Conservation (phyloP, 2,888 invertebrate genomes). For the Rutpela maculata region DNA sequence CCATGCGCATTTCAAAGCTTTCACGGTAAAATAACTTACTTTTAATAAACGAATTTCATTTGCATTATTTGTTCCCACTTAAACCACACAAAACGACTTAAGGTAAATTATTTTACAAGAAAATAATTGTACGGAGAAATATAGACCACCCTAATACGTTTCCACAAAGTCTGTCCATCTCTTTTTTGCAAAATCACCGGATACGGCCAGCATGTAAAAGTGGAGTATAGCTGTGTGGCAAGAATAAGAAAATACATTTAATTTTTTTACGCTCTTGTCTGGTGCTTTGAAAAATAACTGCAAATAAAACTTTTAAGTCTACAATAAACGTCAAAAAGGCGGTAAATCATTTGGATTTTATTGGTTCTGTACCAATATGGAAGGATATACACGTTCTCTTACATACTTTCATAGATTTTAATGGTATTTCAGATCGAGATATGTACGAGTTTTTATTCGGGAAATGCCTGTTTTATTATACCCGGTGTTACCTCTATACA, state of each 20-base stretch:
- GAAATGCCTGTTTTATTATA: constrained; percentile 42
- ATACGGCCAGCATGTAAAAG: constrained; percentile 17
- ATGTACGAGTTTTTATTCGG: constrained; percentile 37
- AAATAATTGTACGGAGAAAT: constrained; percentile 34
- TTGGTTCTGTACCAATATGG: constrained; percentile 57
- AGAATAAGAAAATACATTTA: constrained; percentile 49
- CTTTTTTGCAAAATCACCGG: constrained; percentile 23
- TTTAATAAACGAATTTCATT: constrained; percentile 38
- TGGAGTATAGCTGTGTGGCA: constrained; percentile 39
- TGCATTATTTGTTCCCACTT: constrained; percentile 30
- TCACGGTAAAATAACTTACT: constrained; percentile 21
- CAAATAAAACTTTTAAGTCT: constrained; percentile 62
- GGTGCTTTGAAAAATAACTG: constrained; percentile 57
- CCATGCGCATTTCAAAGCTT: background rate
- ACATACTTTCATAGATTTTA: constrained; percentile 53
- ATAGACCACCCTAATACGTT: constrained; percentile 17
- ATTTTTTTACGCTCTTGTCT: constrained; percentile 54
- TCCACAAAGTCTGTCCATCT: constrained; percentile 15
- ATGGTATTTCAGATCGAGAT: constrained; percentile 51
- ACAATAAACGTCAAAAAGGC: constrained; percentile 63
- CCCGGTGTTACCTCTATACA: constrained; percentile 31
- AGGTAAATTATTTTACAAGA: constrained; percentile 43
- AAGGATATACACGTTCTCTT: constrained; percentile 51
- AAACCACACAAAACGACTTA: constrained; percentile 35
- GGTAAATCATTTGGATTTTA: constrained; percentile 62